phyloP scores from a whole-genome alignment of 1,140 invertebrate species.

The Drosophila tsacasi region DNA sequence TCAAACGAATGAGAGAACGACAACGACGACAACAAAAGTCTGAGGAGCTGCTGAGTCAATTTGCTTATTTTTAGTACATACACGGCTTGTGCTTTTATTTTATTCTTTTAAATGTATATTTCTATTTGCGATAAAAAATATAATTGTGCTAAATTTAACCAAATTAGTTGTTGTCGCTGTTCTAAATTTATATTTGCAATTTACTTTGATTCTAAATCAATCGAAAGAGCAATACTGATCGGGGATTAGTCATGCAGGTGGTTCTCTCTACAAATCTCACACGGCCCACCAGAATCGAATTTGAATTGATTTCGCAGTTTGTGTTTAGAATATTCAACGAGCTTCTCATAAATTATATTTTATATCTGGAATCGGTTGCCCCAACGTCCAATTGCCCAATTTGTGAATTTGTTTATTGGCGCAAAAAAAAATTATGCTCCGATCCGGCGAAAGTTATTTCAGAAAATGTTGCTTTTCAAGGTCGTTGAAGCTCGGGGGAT shows the following conservation, averaged over 20 bases:
- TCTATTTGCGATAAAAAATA: slow-evolving; percentile 42
- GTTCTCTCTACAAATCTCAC: slow-evolving; percentile 35
- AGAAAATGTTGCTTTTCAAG: slow-evolving; percentile 59
- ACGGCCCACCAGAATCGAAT: slow-evolving; percentile 8
- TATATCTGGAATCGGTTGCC: slow-evolving; percentile 59
- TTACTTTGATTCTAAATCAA: slow-evolving; percentile 53
- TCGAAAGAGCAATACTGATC: slow-evolving; percentile 13
- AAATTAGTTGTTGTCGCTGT: slow-evolving; percentile 40
- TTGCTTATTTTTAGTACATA: slow-evolving; percentile 71
- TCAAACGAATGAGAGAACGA: slow-evolving; percentile 38
- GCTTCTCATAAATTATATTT: slow-evolving; percentile 66
- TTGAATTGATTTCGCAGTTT: slow-evolving; percentile 36
- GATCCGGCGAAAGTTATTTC: slow-evolving; percentile 59
- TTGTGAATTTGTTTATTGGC: slow-evolving; percentile 75
- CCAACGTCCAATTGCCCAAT: slow-evolving; percentile 50
- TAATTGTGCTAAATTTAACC: slow-evolving; percentile 65
- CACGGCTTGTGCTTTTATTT: slow-evolving; percentile 37
- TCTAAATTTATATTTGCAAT: slow-evolving; percentile 68
- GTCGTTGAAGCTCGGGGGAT: slow-evolving; percentile 66
- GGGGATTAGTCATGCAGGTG: slow-evolving; percentile 76
- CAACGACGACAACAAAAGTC: slow-evolving; percentile 56
- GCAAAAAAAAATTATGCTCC: slow-evolving; percentile 64
- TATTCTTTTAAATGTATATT: slow-evolving; percentile 51
- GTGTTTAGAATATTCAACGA: slow-evolving; percentile 58
- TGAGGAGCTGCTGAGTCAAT: slow-evolving; percentile 70